These are phyloP conservation scores for Mycetomoellerius zeteki DNA, from an alignment of 1,140 invertebrate species.

Conservation along the genomic window DNA sequence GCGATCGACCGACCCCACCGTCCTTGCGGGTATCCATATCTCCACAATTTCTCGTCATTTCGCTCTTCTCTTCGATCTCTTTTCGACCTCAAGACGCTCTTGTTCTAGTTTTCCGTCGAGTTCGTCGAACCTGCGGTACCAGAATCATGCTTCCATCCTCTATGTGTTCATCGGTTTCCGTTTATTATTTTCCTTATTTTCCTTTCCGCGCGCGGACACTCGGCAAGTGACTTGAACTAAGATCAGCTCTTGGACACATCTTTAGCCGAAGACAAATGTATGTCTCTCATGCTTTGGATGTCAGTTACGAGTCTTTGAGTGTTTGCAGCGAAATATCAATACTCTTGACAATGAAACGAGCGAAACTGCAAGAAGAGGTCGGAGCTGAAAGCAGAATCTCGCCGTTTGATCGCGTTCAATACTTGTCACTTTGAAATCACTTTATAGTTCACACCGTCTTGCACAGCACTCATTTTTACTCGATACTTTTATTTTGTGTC, in stretches of 20 bases:
- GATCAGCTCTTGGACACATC: constrained; percentile 35
- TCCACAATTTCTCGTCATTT: constrained; percentile 11
- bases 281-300: constrained; percentile 17
- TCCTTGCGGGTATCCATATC: constrained; percentile 33
- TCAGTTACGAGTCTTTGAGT: constrained; percentile 36
- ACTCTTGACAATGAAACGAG: constrained; percentile 10
- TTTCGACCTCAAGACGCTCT: constrained; percentile 33
- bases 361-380: not conserved
- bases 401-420: constrained; percentile 44
- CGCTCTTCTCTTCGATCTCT: not conserved
- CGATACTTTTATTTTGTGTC: constrained; percentile 27
- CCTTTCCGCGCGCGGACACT: not conserved
- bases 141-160: constrained; percentile 60
- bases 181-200: not conserved
- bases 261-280: constrained; percentile 8
- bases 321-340: constrained; percentile 37
- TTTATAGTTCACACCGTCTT: not conserved
- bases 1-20: constrained; percentile 40
- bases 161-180: not conserved
- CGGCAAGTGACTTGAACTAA: not conserved
- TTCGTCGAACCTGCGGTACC: constrained; percentile 39
- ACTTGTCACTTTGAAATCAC: constrained; percentile 43
- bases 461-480: constrained; percentile 36
- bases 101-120: constrained; percentile 51
- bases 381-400: constrained; percentile 42